A percentile compares a stretch with the other conserved stretches of the same genome.
These are phyloP conservation scores for Antennarius maculatus DNA, from an alignment of 2,797 vertebrate species.

Conservation along the genomic window DNA sequence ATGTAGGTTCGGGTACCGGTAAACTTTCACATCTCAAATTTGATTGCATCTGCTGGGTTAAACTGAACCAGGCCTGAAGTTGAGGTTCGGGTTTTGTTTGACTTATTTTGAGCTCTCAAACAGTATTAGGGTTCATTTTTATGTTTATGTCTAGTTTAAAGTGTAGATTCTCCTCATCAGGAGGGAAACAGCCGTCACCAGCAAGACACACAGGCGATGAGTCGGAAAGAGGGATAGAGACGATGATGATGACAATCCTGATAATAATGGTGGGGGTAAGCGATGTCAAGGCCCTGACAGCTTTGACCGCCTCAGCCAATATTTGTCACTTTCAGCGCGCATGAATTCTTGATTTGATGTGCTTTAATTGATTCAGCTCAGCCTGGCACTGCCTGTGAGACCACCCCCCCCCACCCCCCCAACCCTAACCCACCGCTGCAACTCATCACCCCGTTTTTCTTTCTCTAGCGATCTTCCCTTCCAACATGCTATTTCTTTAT, in stretches of 20 bases:
- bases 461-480: slow-evolving; percentile 42
- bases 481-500: slow-evolving; percentile 18
- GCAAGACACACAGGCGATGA: slow-evolving; percentile 20
- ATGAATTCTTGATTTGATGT: slow-evolving; percentile 96
- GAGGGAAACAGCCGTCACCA: slow-evolving; percentile 16
- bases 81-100: neutral
- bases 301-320: slow-evolving; percentile 79
- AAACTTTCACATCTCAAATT: neutral
- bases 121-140: neutral
- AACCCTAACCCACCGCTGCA: too few species aligned
- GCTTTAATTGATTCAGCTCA: slow-evolving; percentile 95
- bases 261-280: slow-evolving; percentile 50
- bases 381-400: slow-evolving; percentile 84
- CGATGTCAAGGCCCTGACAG: slow-evolving; percentile 63
- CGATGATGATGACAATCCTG: slow-evolving; percentile 33
- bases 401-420: slow-evolving; percentile 51
- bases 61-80: slow-evolving; percentile 5
- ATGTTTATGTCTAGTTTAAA: neutral
- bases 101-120: neutral
- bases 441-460: neutral
- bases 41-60: neutral
- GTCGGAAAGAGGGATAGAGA: slow-evolving; percentile 12
- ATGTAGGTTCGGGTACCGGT: neutral
- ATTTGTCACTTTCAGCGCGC: slow-evolving; percentile 92
- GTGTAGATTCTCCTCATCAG: neutral